These are phyloP conservation scores for Folsomia candida DNA, from an alignment of 2,888 invertebrate species.

Conservation along the genomic window DNA sequence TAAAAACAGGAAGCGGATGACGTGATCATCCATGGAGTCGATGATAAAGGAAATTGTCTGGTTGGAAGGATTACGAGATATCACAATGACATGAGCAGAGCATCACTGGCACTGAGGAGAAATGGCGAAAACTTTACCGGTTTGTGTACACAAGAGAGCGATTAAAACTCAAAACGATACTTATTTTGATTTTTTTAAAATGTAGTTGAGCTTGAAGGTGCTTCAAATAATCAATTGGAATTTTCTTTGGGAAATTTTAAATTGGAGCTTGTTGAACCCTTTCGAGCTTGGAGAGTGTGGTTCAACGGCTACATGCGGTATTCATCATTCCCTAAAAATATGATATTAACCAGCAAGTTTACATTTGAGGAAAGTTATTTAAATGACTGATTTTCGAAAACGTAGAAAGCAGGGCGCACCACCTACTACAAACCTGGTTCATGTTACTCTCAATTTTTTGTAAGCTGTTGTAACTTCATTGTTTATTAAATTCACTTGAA, in stretches of 20 bases:
- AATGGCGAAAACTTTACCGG: neutral
- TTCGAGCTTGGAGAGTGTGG: slow-evolving; percentile 63
- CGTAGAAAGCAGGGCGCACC: slow-evolving; percentile 21
- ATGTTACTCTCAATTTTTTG: slow-evolving; percentile 63
- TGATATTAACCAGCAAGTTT: neutral
- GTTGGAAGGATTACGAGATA: slow-evolving; percentile 59
- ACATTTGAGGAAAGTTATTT: too few relatives aligned
- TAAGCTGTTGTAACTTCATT: slow-evolving; percentile 58
- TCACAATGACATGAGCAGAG: neutral
- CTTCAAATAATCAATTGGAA: slow-evolving; percentile 23
- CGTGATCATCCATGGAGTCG: slow-evolving; percentile 59
- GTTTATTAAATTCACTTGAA: too few relatives aligned
- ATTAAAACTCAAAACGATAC: neutral
- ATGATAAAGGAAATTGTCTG: slow-evolving; percentile 61
- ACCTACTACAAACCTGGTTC: slow-evolving; percentile 55
- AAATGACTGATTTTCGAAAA: slow-evolving; percentile 4
- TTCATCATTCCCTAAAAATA: slow-evolving; percentile 46
- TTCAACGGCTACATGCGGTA: slow-evolving; percentile 66
- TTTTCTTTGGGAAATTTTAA: slow-evolving; percentile 55
- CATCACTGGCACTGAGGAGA: neutral
- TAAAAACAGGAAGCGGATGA: slow-evolving; percentile 52
- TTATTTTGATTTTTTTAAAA: too few relatives aligned
- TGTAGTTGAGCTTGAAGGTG: slow-evolving; percentile 14
- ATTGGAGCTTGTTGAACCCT: slow-evolving; percentile 64
- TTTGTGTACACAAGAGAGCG: neutral